Evolutionary conservation across 1,140 invertebrate species (phyloP).

Genomic region (Homalodisca vitripennis): DNA sequence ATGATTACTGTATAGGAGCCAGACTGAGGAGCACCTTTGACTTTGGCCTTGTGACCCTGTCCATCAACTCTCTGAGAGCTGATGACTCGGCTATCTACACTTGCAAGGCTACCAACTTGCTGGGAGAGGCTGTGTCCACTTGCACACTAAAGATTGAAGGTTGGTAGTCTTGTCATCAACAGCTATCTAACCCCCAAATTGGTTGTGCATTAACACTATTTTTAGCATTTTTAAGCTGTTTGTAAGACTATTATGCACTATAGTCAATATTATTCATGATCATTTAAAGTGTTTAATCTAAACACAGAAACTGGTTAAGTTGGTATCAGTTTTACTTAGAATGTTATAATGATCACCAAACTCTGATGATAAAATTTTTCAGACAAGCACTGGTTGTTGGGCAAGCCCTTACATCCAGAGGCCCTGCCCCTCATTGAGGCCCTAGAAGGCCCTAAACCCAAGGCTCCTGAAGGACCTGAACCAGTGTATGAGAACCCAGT

Average conservation of each 20-base stretch:
- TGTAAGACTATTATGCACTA: too few relatives aligned
- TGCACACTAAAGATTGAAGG: constrained; percentile 84
- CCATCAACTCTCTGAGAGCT: constrained; percentile 79
- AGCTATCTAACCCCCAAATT: too few relatives aligned
- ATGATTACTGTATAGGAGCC: constrained; percentile 50
- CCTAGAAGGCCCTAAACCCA: constrained; percentile 74
- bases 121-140: constrained; percentile 90
- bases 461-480: constrained; percentile 64
- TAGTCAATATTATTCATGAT: too few relatives aligned
- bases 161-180: too few relatives aligned
- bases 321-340: too few relatives aligned
- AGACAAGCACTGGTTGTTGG: constrained; percentile 81
- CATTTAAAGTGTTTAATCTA: too few relatives aligned
- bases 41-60: constrained; percentile 90
- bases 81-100: constrained; percentile 95
- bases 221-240: too few relatives aligned
- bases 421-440: constrained; percentile 82
- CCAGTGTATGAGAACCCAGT: constrained; percentile 80
- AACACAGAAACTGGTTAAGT: too few relatives aligned
- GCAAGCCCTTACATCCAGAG: constrained; percentile 88
- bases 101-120: constrained; percentile 86
- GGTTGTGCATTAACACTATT: too few relatives aligned
- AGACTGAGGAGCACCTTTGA: constrained; percentile 87
- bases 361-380: too few relatives aligned
- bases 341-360: too few relatives aligned